Evolutionary conservation across 1,140 invertebrate genomes (phyloP), one percentile per base, ranked within the genome.

Genomic region (Heterodera carotae): DNA sequence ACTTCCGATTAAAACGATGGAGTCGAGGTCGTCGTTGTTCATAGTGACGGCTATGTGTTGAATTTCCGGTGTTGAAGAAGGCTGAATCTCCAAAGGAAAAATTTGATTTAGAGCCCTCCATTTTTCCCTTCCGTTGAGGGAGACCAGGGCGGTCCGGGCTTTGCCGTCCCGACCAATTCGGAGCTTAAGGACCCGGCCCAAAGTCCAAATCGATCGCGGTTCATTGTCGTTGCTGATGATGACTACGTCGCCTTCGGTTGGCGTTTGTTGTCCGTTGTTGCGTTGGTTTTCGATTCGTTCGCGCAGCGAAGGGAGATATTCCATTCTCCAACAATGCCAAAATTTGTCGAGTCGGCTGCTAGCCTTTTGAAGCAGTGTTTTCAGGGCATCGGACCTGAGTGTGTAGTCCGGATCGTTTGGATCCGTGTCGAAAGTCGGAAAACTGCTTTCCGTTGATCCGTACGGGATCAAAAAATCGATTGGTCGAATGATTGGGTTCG

Each of bases 391-490:
- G n/a, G 8, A 10, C 0, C 12, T n/a, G 5, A 18, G 6, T 4
- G 33, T 22, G 25, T 66, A 66, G 6, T 29, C 33, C 5, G 62
- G 62, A 18, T 66, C 62, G 3, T 29, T 1, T 4, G 8, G 62
- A 22, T 66, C 62, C 7, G 8, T 10, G 0, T 15, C 33, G n/a
- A 10, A 18, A 6, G 5, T 3, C 7, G 27, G 27, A 66, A 34
- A 22, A 29, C 12, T 29, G 0, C 5, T 27, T 29, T 29, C 27
- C 27, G 33, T 29, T 29, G 27, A 29, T 12, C 33, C 62, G 25
- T 66, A 66, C 27, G 27, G 62, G 62, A 66, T 66, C 62, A 66
- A 18, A 22, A 53, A 53, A 22, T 66, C 22, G 25, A 66, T 12
- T 4, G 62, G 62, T 31, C 62, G n/a, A 10, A 66, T 12, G 4